A percentile compares a stretch with the other conserved stretches of the same genome.
Conservation (phyloP, 2,797 vertebrate species). For the Lophura swinhoii region DNA sequence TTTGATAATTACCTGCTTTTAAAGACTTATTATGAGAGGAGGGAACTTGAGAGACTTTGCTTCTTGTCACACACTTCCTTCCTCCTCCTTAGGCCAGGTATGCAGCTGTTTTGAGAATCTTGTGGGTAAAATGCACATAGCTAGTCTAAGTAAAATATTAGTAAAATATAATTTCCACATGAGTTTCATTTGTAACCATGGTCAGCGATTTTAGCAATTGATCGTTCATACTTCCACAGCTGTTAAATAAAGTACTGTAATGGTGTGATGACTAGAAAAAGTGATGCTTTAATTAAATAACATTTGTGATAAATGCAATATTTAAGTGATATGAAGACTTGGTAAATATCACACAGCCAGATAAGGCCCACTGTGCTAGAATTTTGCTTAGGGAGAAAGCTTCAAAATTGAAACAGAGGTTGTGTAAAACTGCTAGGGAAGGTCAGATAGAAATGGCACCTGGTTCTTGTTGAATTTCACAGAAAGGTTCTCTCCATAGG, state of each 20-base stretch:
- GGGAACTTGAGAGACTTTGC: background rate
- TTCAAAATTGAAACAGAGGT: background rate
- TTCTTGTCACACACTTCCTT: background rate
- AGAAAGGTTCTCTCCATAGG: no score
- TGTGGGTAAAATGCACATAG: background rate
- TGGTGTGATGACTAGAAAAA: background rate
- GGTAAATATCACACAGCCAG: background rate
- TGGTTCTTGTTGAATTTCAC: background rate
- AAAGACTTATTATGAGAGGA: background rate
- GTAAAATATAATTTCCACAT: background rate
- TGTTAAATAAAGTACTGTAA: background rate
- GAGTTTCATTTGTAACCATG: background rate
- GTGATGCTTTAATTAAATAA: background rate
- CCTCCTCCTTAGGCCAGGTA: background rate
- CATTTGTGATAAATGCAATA: background rate
- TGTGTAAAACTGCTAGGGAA: background rate
- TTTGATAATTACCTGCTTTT: background rate
- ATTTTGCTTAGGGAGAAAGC: background rate
- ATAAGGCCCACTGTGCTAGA: background rate
- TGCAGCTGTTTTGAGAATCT: background rate
- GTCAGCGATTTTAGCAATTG: background rate
- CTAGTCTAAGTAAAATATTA: background rate
- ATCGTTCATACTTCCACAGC: background rate
- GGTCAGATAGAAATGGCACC: background rate
- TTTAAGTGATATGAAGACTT: background rate